Evolutionary conservation across 2,888 invertebrate genomes (phyloP).

Genomic region (Entomobrya multifasciata): DNA sequence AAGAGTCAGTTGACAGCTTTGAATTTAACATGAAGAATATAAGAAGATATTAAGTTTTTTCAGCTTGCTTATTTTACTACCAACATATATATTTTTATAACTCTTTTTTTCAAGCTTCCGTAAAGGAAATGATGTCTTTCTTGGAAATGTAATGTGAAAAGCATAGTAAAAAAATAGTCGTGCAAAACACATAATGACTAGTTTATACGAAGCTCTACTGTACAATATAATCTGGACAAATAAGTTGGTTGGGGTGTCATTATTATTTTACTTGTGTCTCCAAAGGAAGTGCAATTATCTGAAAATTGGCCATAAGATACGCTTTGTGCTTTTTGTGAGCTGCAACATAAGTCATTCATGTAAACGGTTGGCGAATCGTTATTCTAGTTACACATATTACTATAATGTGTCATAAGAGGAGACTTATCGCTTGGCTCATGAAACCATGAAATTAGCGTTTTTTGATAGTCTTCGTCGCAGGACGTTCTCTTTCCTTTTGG

Average conservation of each 20-base stretch:
- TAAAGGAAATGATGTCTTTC: slow-evolving; percentile 16
- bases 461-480: neutral
- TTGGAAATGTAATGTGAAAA: too few relatives aligned
- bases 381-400: too few relatives aligned
- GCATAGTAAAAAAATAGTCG: too few relatives aligned
- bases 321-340: neutral
- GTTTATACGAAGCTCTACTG: too few relatives aligned
- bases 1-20: neutral
- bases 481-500: slow-evolving; percentile 8
- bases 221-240: too few relatives aligned
- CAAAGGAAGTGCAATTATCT: slow-evolving; percentile 44
- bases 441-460: slow-evolving; percentile 50
- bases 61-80: slow-evolving; percentile 11
- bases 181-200: too few relatives aligned
- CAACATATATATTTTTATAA: neutral
- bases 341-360: neutral
- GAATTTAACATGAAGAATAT: neutral
- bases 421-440: neutral
- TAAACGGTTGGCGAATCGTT: neutral
- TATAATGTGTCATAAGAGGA: too few relatives aligned
- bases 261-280: neutral
- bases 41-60: neutral
- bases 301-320: slow-evolving; percentile 52
- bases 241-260: slow-evolving; percentile 4
- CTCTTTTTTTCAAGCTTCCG: slow-evolving; percentile 8